A percentile compares a stretch with the other conserved stretches of the same genome.
These are phyloP conservation scores for Saturnia pavonia DNA, from an alignment of 2,888 invertebrate species.

Conservation along the genomic window DNA sequence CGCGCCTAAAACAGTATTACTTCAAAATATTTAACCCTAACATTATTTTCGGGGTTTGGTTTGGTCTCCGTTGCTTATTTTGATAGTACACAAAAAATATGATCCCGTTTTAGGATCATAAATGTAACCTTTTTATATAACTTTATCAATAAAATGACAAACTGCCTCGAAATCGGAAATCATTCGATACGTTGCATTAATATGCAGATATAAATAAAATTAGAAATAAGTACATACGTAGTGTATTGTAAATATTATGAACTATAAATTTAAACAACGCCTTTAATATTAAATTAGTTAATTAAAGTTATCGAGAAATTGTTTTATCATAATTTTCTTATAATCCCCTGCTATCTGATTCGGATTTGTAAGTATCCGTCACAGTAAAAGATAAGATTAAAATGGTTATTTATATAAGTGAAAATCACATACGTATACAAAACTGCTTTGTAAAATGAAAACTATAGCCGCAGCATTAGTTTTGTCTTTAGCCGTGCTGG, in stretches of 20 bases:
- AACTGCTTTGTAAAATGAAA: conserved; percentile 4
- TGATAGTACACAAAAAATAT: not conserved
- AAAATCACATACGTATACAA: not conserved
- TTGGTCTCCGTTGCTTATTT: too few relatives aligned
- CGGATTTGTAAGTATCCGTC: not conserved
- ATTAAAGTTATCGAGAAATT: not conserved
- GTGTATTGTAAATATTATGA: not conserved
- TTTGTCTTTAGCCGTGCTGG: conserved; percentile 17
- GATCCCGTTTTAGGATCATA: not conserved
- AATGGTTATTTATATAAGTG: conserved; percentile 12
- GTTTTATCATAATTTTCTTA: conserved; percentile 3
- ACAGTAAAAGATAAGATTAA: conserved; percentile 11
- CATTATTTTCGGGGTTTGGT: too few relatives aligned
- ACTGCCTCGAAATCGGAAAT: not conserved
- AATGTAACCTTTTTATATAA: not conserved
- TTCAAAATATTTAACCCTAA: too few relatives aligned
- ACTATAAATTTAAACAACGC: not conserved
- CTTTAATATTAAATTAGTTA: not conserved
- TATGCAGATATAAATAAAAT: not conserved
- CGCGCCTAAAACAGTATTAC: too few relatives aligned
- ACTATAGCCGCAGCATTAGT: not conserved
- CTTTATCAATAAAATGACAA: not conserved
- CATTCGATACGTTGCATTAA: not conserved
- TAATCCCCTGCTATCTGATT: conserved; percentile 11
- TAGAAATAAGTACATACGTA: not conserved